Percentiles rank a stretch among this genome's conserved stretches.
These are phyloP conservation scores for Plecturocebus donacophilus DNA, from an alignment of 2,113 vertebrate genomes.

Conservation along the genomic window DNA sequence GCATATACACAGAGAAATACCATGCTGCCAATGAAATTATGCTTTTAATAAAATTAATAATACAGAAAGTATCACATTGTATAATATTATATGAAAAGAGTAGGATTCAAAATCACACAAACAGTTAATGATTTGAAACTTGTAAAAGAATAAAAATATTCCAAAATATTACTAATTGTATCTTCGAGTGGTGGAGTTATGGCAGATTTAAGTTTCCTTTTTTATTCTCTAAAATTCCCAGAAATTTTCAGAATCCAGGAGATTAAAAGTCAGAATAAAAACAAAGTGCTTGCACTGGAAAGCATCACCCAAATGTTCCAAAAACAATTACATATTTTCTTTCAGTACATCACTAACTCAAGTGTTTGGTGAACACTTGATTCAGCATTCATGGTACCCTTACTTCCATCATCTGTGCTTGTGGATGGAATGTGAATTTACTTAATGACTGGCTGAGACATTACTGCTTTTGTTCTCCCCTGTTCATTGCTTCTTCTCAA, in stretches of 20 bases:
- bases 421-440: background rate
- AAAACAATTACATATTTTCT: background rate
- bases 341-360: background rate
- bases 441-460: background rate
- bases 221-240: background rate
- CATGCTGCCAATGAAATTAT: background rate
- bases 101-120: background rate
- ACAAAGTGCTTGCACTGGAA: background rate
- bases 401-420: accelerated
- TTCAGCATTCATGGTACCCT: background rate
- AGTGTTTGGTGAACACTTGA: background rate
- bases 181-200: background rate
- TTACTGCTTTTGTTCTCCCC: background rate
- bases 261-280: conserved; percentile 22
- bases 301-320: background rate
- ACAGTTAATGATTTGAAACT: background rate
- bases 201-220: background rate
- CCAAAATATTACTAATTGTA: background rate
- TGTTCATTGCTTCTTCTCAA: background rate
- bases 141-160: background rate
- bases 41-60: background rate
- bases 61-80: background rate
- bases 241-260: background rate
- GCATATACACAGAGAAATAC: background rate
- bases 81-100: background rate